A percentile compares a stretch with the other conserved stretches of the same genome.
Evolutionary conservation across 1,140 invertebrate genomes (phyloP).

Genomic region (Littorina saxatilis): DNA sequence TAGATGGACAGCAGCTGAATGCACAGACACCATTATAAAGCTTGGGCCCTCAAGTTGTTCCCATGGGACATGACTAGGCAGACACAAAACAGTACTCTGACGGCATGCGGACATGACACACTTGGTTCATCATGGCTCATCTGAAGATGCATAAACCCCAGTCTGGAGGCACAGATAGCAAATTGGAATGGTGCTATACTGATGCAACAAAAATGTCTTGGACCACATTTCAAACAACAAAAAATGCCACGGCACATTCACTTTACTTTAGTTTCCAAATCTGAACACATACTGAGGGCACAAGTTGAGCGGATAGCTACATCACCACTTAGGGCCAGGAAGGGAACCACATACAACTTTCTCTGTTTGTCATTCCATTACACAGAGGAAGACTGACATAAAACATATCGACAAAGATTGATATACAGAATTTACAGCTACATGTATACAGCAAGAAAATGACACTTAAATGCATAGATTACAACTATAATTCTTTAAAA

Average conservation of each 20-base stretch:
- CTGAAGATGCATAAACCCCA: slow-evolving; percentile 31
- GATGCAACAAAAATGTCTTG: slow-evolving; percentile 25
- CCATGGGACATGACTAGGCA: slow-evolving; percentile 29
- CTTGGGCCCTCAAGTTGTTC: slow-evolving; percentile 28
- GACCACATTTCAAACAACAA: slow-evolving; percentile 38
- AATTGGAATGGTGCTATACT: slow-evolving; percentile 38
- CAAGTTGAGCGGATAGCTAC: slow-evolving; percentile 22
- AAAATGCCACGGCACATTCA: slow-evolving; percentile 37
- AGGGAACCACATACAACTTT: slow-evolving; percentile 37
- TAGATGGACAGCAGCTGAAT: slow-evolving; percentile 31
- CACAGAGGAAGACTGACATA: slow-evolving; percentile 37
- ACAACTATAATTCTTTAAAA: no score
- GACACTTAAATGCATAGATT: no score
- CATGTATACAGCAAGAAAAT: no score
- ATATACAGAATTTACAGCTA: no score
- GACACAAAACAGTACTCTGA: slow-evolving; percentile 38
- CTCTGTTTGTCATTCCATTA: slow-evolving; percentile 37
- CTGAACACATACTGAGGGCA: slow-evolving; percentile 22
- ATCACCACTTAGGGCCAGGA: slow-evolving; percentile 27
- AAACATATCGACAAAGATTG: neutral
- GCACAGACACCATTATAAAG: slow-evolving; percentile 38
- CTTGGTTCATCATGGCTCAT: slow-evolving; percentile 34
- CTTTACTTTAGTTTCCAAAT: slow-evolving; percentile 28
- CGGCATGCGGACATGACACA: slow-evolving; percentile 36
- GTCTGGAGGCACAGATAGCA: slow-evolving; percentile 35